Percentiles rank a stretch among this genome's conserved stretches.
phyloP scores from a whole-genome alignment of 2,888 invertebrate species.

The Platynereis dumerilii region DNA sequence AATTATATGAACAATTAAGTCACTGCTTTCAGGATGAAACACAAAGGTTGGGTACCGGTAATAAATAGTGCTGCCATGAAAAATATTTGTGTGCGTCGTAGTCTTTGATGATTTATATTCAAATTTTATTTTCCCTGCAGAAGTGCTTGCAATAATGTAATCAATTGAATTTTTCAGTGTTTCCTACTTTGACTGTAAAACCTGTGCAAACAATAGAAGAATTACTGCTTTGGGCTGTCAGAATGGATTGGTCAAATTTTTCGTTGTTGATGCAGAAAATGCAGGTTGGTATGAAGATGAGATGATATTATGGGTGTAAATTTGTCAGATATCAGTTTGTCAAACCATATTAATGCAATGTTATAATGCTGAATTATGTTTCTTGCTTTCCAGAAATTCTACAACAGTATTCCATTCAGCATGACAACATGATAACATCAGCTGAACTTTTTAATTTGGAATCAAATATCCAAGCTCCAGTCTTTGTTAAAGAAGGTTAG shows the following conservation, averaged over 20 bases:
- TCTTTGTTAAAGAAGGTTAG: constrained; percentile 38
- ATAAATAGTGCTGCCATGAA: too few relatives aligned
- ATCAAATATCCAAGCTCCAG: constrained; percentile 46
- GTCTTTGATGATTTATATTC: too few relatives aligned
- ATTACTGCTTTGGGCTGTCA: constrained; percentile 71
- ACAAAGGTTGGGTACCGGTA: too few relatives aligned
- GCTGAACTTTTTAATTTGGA: constrained; percentile 66
- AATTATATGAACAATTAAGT: too few relatives aligned
- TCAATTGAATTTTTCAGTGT: not conserved
- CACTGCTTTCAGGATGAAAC: too few relatives aligned
- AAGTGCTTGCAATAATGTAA: too few relatives aligned
- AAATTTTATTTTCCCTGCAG: too few relatives aligned
- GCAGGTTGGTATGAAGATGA: constrained; percentile 12
- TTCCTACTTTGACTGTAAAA: constrained; percentile 46
- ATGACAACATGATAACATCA: constrained; percentile 68
- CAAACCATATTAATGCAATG: too few relatives aligned
- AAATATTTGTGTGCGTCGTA: too few relatives aligned
- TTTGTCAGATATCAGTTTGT: too few relatives aligned
- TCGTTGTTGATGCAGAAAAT: constrained; percentile 18
- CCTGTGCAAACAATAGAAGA: constrained; percentile 61
- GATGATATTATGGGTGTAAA: not conserved
- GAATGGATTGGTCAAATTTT: constrained; percentile 64
- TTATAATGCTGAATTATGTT: too few relatives aligned
- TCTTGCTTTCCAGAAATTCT: constrained; percentile 60
- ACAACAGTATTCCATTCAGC: constrained; percentile 65